These are phyloP conservation scores for Corvus cornix DNA, from an alignment of 2,113 vertebrate species.

Conservation along the genomic window DNA sequence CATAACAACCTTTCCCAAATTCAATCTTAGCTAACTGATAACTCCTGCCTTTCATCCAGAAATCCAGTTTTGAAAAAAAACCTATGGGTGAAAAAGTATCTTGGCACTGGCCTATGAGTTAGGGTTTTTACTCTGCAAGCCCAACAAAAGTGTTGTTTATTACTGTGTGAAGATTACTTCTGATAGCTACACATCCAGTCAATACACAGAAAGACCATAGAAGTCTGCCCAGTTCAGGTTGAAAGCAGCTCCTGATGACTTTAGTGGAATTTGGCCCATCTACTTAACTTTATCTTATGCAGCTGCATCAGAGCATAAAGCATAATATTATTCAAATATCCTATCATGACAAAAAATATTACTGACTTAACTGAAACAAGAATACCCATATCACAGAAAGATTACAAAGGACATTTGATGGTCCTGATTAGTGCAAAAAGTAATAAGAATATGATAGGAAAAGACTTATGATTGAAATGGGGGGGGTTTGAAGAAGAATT, in stretches of 20 bases:
- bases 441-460: neutral
- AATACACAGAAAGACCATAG: neutral
- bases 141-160: neutral
- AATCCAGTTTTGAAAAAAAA: neutral
- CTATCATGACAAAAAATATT: neutral
- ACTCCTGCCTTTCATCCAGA: neutral
- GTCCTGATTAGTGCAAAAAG: neutral
- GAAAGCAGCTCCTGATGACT: neutral
- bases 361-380: neutral
- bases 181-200: neutral
- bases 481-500: conserved; percentile 25
- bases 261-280: neutral
- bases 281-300: neutral
- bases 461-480: neutral
- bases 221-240: neutral
- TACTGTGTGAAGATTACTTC: neutral
- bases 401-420: neutral
- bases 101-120: neutral
- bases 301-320: neutral
- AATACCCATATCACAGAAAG: neutral
- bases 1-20: neutral
- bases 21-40: neutral
- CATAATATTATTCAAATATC: conserved; percentile 1
- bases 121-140: neutral
- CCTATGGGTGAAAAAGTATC: neutral